Base-by-base conservation (phyloP, 1,140 invertebrate species). In the Globodera ellingtonae region DNA sequence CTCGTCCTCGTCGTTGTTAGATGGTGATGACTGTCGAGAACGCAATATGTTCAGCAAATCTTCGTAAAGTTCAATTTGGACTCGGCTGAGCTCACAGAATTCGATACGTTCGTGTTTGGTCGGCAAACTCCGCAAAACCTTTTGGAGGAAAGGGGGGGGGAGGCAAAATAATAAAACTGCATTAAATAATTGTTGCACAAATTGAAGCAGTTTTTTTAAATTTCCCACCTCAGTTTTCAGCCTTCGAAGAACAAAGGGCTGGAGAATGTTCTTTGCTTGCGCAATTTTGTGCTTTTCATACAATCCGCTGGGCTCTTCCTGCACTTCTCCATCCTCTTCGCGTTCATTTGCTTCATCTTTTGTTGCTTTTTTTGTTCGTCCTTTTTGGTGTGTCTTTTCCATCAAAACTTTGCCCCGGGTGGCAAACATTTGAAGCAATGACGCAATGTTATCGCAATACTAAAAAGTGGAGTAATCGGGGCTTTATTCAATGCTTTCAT, bases 211-310 rank as follows among this genome's bases (percentile, higher is more conserved):
- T 35, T 35, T 35, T 35, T 35, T 2, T 35, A 35, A 35, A 3
- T 35, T 35, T 35, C 35, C 81, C 84, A 91, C 91, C 75, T 92
- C 89, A 46, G 91, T 89, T 89, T 98, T 98, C 6, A 98, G 91
- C 79, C 96, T 91, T n/a, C 96, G 90, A 46, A 98, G 90, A 9
- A 98, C 93, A 90, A 98, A 98, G 0, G 96, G 96, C 87, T 94
- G 94, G 94, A 98, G 96, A 81, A 98, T 97, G 79, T 93, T 91
- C 88, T 98, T 97, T 0, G 96, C 96, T 87, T 97, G 94, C 73
- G 93, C 93, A 71, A 90, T 89, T 70, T 84, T 80, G 66, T 86
- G 77, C 52, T 78, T 74, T 52, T 88, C 84, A 77, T 88, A 87
- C 56, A 88, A 21, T 13, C 67, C 24, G 10, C 35, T 70, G 67